A percentile compares a stretch with the other conserved stretches of the same genome.
These are phyloP conservation scores for Cybosia mesomella DNA, from an alignment of 2,888 invertebrate genomes.

Conservation along the genomic window DNA sequence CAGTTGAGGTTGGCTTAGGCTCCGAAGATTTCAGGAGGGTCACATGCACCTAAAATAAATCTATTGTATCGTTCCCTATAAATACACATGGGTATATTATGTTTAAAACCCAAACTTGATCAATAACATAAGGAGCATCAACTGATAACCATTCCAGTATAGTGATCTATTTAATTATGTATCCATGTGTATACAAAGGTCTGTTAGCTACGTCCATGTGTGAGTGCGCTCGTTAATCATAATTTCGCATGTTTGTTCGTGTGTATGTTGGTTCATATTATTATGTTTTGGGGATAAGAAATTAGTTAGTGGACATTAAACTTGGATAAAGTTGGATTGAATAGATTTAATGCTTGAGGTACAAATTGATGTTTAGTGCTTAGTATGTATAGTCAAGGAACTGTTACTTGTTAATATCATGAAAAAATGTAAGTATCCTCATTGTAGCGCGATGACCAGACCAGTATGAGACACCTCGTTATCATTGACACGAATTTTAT, in stretches of 20 bases:
- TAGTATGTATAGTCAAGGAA: neutral
- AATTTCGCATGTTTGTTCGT: conserved; percentile 86
- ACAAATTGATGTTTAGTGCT: neutral
- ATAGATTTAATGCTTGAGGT: conserved; percentile 57
- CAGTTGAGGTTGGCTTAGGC: no score
- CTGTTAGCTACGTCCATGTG: conserved; percentile 64
- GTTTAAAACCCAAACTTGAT: conserved; percentile 36
- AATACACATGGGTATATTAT: neutral
- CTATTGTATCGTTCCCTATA: no score
- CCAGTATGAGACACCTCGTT: neutral
- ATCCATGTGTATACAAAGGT: conserved; percentile 60
- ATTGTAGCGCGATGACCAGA: neutral
- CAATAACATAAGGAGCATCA: conserved; percentile 65
- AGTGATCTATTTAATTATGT: conserved; percentile 81
- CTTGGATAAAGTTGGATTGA: conserved; percentile 62
- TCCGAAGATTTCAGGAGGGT: no score
- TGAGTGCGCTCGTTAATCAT: conserved; percentile 86
- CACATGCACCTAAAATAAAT: no score
- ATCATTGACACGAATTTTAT: no score
- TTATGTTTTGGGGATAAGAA: conserved; percentile 88
- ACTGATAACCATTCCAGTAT: conserved; percentile 68
- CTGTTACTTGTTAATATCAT: neutral
- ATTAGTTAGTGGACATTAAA: conserved; percentile 88
- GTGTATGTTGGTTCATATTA: conserved; percentile 85
- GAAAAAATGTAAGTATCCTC: neutral